These are phyloP conservation scores for Cyprinodon variegatus DNA, from an alignment of 2,113 vertebrate species.

Conservation along the genomic window DNA sequence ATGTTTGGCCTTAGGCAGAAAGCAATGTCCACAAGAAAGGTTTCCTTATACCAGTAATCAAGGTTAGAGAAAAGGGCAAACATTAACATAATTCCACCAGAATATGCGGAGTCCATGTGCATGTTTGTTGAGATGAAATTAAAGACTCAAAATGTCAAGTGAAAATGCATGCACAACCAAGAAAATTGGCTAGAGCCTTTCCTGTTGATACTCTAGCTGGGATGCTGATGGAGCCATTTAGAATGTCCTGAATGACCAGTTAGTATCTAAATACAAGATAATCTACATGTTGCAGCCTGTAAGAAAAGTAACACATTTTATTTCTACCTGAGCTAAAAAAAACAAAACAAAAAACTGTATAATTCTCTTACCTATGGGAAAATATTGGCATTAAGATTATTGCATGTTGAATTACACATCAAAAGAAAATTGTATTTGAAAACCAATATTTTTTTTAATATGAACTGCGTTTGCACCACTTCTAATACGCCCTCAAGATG, in stretches of 20 bases:
- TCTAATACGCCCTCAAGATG: conserved; percentile 53
- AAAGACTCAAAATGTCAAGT: conserved; percentile 77
- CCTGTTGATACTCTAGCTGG: conserved; percentile 44
- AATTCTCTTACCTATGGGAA: neutral
- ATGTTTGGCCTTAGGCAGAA: conserved; percentile 68
- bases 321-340: neutral
- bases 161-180: conserved; percentile 66
- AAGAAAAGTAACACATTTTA: conserved; percentile 14
- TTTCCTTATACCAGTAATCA: conserved; percentile 74
- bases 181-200: conserved; percentile 44
- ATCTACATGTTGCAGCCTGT: conserved; percentile 14
- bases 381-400: conserved; percentile 27
- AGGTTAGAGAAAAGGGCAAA: conserved; percentile 74
- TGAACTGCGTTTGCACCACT: conserved; percentile 42
- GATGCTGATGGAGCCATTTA: conserved; percentile 19
- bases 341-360: neutral
- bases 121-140: conserved; percentile 74
- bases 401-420: conserved; percentile 9
- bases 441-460: conserved; percentile 42
- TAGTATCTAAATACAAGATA: conserved; percentile 20
- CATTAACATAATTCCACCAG: conserved; percentile 71
- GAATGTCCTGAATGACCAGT: conserved; percentile 42
- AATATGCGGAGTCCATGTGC: conserved; percentile 76
- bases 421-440: conserved; percentile 31
- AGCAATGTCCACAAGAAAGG: conserved; percentile 79